These are phyloP conservation scores for Nyctibius bracteatus DNA, from an alignment of 2,113 vertebrate genomes.

Conservation along the genomic window DNA sequence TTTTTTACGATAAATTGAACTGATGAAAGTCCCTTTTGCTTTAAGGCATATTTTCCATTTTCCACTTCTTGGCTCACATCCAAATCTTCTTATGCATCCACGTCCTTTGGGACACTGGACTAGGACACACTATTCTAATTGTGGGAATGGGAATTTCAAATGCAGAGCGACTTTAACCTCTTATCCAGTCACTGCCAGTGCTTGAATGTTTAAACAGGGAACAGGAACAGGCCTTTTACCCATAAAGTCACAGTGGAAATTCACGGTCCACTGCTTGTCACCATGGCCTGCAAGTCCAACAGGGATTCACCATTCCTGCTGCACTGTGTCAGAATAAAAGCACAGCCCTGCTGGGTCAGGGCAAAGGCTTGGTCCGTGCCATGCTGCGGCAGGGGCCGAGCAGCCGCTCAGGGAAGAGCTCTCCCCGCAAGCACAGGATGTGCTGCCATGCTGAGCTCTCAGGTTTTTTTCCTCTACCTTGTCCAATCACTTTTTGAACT, in stretches of 20 bases:
- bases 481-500: background rate
- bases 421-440: background rate
- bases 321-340: background rate
- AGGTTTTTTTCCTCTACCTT: background rate
- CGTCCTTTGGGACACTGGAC: conserved; percentile 7
- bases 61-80: background rate
- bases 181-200: background rate
- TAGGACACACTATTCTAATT: background rate
- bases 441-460: background rate
- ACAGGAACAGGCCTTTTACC: background rate
- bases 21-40: background rate
- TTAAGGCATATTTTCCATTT: conserved; percentile 33
- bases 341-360: background rate
- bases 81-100: background rate
- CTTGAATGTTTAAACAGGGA: background rate
- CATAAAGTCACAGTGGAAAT: background rate
- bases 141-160: conserved; percentile 24
- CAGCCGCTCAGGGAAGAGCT: background rate
- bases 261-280: background rate
- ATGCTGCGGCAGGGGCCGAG: accelerated
- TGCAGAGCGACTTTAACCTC: background rate
- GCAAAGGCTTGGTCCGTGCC: background rate
- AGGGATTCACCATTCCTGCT: background rate
- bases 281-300: background rate
- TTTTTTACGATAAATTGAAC: background rate